phyloP scores from a whole-genome alignment of 2,113 vertebrate species.

The Probosciger aterrimus region DNA sequence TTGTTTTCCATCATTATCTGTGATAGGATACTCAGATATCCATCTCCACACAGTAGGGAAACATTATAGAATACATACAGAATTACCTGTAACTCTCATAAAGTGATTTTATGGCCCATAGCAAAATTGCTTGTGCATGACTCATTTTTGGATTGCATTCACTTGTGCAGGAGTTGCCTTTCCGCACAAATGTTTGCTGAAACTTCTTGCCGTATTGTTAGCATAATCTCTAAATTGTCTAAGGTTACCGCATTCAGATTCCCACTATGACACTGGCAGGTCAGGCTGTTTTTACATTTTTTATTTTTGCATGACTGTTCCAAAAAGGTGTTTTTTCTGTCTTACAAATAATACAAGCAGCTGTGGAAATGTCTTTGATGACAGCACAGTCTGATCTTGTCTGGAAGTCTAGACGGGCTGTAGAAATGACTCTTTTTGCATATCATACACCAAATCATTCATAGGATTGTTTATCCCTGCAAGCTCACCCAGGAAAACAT shows the following conservation, averaged over 20 bases:
- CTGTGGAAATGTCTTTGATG: constrained; percentile 64
- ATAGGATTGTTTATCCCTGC: constrained; percentile 54
- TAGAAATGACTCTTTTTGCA: constrained; percentile 63
- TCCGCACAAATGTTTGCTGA: constrained; percentile 55
- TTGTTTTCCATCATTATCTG: constrained; percentile 70
- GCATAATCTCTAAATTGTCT: constrained; percentile 67
- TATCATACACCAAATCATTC: constrained; percentile 57
- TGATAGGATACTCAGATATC: constrained; percentile 63
- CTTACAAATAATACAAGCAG: constrained; percentile 61
- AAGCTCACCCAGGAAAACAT: constrained; percentile 36
- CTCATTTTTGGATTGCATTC: constrained; percentile 62
- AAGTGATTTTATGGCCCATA: constrained; percentile 71
- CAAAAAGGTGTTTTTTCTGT: background rate
- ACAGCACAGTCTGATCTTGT: constrained; percentile 61
- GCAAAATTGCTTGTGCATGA: constrained; percentile 71
- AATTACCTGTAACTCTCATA: constrained; percentile 69
- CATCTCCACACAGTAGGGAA: constrained; percentile 68
- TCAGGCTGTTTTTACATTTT: constrained; percentile 67
- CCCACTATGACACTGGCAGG: constrained; percentile 33
- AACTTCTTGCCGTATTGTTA: constrained; percentile 60
- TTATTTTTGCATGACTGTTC: constrained; percentile 56
- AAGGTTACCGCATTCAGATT: constrained; percentile 56
- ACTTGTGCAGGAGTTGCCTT: constrained; percentile 61
- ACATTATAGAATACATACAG: constrained; percentile 67
- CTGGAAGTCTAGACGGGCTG: constrained; percentile 68